Conservation (phyloP, 1,140 invertebrate genomes). For the Copidosoma floridanum region DNA sequence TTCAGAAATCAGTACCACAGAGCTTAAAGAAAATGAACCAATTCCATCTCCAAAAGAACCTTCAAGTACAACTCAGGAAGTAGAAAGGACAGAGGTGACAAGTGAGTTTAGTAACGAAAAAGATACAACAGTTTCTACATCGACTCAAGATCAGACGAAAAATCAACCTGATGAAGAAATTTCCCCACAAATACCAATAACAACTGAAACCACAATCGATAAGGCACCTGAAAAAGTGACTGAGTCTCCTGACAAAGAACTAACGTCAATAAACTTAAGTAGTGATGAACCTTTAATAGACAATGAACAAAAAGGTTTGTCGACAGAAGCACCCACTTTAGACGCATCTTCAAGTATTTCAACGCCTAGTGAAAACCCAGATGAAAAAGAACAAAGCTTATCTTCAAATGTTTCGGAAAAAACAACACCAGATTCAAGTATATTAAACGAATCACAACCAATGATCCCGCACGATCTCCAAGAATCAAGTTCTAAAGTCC, state of each 20-base stretch:
- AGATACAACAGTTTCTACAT: not conserved
- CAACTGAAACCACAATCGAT: not conserved
- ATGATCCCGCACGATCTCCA: not conserved
- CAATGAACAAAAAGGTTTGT: not conserved
- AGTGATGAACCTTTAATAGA: too few relatives aligned
- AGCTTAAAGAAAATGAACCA: not conserved
- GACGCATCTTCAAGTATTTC: not conserved
- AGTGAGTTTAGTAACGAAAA: not conserved
- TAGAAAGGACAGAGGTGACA: not conserved
- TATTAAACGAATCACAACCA: not conserved
- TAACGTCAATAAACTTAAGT: not conserved
- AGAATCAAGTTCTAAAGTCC: not conserved
- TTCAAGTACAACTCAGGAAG: constrained; percentile 13
- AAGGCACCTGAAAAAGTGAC: constrained; percentile 3
- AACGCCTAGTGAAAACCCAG: not conserved
- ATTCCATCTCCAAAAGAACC: not conserved
- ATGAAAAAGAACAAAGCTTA: not conserved
- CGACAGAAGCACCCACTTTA: not conserved
- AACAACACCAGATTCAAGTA: not conserved
- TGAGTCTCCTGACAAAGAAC: constrained; percentile 2
- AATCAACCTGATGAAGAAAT: not conserved
- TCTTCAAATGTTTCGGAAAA: not conserved
- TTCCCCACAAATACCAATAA: not conserved
- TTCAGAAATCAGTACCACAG: not conserved
- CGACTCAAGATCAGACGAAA: not conserved